Evolutionary conservation across 2,113 vertebrate species (phyloP).

Genomic region (Fregata magnificens): DNA sequence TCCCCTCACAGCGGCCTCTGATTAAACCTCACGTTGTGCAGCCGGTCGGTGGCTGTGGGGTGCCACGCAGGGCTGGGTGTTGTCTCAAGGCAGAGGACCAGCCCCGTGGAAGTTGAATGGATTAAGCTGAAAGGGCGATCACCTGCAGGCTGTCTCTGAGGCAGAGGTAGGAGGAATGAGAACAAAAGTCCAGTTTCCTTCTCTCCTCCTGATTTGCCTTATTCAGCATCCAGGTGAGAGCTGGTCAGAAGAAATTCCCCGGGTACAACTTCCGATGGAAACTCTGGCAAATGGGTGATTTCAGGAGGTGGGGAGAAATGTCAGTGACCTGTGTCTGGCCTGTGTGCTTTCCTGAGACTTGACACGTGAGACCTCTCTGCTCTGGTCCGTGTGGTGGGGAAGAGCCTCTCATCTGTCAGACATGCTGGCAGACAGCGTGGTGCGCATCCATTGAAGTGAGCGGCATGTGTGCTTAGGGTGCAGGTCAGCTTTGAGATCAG

Average conservation of each 20-base stretch:
- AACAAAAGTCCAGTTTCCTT: neutral
- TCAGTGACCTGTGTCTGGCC: neutral
- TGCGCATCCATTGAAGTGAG: neutral
- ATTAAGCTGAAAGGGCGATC: neutral
- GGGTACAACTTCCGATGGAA: neutral
- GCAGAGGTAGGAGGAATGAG: neutral
- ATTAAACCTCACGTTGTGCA: neutral
- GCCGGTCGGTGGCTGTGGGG: neutral
- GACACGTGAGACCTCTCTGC: neutral
- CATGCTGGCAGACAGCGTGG: neutral
- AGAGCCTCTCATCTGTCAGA: neutral
- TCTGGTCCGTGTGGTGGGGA: neutral
- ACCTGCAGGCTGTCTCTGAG: neutral
- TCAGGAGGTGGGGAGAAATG: neutral
- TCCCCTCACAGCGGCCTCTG: neutral
- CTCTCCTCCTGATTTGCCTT: neutral
- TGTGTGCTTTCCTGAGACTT: neutral
- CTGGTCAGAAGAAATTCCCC: neutral
- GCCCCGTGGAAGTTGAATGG: neutral
- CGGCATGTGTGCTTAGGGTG: no score
- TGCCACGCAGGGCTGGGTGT: neutral
- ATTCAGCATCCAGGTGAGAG: neutral
- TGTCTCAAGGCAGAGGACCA: neutral
- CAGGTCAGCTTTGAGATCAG: neutral
- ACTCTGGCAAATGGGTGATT: neutral